Evolutionary conservation across 2,888 invertebrate species (phyloP).

Genomic region (Taenaris catops): DNA sequence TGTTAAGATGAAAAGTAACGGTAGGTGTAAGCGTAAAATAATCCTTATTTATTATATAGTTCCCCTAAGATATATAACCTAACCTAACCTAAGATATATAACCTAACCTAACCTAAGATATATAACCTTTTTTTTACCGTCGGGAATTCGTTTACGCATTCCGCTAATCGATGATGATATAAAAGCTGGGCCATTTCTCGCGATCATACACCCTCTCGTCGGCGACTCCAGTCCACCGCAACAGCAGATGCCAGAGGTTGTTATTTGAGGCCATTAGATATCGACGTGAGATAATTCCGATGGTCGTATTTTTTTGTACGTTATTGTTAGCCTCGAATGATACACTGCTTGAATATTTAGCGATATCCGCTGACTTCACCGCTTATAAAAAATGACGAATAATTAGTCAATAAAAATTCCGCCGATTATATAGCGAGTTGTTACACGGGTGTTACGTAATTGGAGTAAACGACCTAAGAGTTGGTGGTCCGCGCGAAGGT

Average conservation of each 20-base stretch:
- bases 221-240: background rate
- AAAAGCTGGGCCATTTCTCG: conserved; percentile 19
- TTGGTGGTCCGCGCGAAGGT: conserved; percentile 60
- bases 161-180: too few relatives aligned
- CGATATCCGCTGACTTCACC: conserved; percentile 78
- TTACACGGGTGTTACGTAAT: conserved; percentile 77
- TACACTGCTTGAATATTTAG: conserved; percentile 78
- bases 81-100: too few relatives aligned
- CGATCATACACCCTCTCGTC: conserved; percentile 13
- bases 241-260: conserved; percentile 18
- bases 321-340: conserved; percentile 75
- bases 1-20: too few relatives aligned
- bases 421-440: conserved; percentile 69
- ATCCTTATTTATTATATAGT: too few relatives aligned
- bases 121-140: too few relatives aligned
- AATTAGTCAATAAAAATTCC: conserved; percentile 80
- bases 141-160: too few relatives aligned
- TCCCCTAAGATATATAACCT: too few relatives aligned
- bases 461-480: conserved; percentile 75
- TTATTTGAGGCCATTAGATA: conserved; percentile 40
- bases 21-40: too few relatives aligned
- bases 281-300: conserved; percentile 62
- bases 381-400: conserved; percentile 73
- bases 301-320: conserved; percentile 55
- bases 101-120: too few relatives aligned